phyloP scores from a whole-genome alignment of 2,797 vertebrate genomes.

The Dendrocincla tyrannina region DNA sequence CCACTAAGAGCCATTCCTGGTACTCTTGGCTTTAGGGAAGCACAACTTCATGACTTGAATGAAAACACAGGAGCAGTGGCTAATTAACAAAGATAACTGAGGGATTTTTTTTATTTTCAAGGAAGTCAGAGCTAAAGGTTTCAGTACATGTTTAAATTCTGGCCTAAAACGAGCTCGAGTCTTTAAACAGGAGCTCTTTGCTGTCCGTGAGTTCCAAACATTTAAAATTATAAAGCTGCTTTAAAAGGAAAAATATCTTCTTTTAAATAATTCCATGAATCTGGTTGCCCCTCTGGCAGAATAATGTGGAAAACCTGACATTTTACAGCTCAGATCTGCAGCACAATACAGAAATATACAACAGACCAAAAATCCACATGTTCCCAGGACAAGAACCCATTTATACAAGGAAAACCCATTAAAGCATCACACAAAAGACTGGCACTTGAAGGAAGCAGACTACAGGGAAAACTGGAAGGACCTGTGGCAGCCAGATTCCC shows the following conservation, averaged over 20 bases:
- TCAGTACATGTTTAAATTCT: neutral
- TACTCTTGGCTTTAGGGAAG: neutral
- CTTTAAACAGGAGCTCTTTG: neutral
- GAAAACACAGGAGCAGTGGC: neutral
- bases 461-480: neutral
- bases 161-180: neutral
- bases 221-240: neutral
- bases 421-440: neutral
- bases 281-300: neutral
- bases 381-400: neutral
- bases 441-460: slow-evolving; percentile 5
- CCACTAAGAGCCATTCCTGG: neutral
- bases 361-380: neutral
- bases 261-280: neutral
- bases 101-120: slow-evolving; percentile 16
- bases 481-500: neutral
- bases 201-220: neutral
- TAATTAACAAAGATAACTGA: neutral
- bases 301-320: neutral
- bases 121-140: neutral
- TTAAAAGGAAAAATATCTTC: neutral
- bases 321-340: neutral
- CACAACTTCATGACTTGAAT: neutral
- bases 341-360: neutral
- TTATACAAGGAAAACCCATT: neutral